Conservation (phyloP, 2,888 invertebrate genomes). For the Heterodera filipjevi region DNA sequence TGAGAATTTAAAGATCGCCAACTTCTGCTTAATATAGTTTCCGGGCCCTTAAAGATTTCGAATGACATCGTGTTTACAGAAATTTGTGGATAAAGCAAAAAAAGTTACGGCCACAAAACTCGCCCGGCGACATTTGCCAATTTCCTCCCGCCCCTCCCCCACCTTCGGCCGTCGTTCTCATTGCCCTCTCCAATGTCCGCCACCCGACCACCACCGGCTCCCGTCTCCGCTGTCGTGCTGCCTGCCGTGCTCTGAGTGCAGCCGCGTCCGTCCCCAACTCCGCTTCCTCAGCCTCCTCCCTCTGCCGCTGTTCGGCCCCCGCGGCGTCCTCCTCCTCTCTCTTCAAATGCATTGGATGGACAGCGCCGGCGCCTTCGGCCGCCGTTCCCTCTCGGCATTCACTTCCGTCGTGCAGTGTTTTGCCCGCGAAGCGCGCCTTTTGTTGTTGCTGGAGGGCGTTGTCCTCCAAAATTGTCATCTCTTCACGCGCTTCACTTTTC, state of each 20-base stretch:
- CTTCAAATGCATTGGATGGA: neutral
- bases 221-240: neutral
- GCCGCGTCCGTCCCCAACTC: neutral
- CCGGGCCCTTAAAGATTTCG: too few relatives aligned
- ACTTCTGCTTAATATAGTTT: too few relatives aligned
- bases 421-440: neutral
- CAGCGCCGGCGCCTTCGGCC: neutral
- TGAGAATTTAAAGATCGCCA: too few relatives aligned
- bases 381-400: neutral
- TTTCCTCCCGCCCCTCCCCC: neutral
- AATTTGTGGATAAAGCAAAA: too few relatives aligned
- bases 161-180: neutral
- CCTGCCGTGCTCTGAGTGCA: neutral
- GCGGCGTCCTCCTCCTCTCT: slow-evolving; percentile 17
- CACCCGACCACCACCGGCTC: slow-evolving; percentile 15
- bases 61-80: too few relatives aligned
- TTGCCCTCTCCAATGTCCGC: neutral
- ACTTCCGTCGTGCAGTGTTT: neutral
- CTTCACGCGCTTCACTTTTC: neutral
- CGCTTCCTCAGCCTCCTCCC: neutral
- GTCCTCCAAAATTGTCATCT: neutral
- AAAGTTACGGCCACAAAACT: too few relatives aligned
- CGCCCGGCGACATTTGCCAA: too few relatives aligned
- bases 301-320: neutral
- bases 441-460: neutral